Evolutionary conservation across 2,113 vertebrate species (phyloP).

Genomic region (Vicugna pacos): DNA sequence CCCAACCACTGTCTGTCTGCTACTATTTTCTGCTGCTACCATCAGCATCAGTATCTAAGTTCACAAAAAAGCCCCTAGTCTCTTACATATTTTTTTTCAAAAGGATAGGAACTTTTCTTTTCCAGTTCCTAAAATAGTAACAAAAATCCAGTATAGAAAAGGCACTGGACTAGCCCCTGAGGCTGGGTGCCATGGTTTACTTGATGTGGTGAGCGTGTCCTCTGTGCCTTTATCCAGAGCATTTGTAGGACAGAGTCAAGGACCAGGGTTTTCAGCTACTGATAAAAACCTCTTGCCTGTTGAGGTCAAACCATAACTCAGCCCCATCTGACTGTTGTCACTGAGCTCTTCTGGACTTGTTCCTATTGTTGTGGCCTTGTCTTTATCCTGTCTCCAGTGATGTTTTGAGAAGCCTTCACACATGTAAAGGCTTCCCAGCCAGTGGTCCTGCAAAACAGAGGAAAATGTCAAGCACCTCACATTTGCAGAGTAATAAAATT

Average conservation of each 20-base stretch:
- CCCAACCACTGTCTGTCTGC: not conserved
- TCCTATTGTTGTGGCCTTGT: not conserved
- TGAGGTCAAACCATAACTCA: not conserved
- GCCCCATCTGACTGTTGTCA: not conserved
- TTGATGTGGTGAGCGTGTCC: accelerated
- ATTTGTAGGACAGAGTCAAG: not conserved
- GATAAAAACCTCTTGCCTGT: not conserved
- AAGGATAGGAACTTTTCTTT: not conserved
- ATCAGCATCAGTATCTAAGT: not conserved
- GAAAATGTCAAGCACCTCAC: not conserved
- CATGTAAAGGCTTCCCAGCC: not conserved
- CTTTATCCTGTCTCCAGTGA: not conserved
- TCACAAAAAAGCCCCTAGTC: not conserved
- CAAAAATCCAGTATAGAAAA: not conserved
- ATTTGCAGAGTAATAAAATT: not conserved
- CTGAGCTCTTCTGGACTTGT: not conserved
- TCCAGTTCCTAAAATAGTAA: not conserved
- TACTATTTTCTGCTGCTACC: not conserved
- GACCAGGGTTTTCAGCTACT: not conserved
- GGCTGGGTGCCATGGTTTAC: not conserved
- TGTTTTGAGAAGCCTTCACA: not conserved
- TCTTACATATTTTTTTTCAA: not conserved
- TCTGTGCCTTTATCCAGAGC: not conserved
- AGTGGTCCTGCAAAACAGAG: not conserved
- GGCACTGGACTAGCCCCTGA: not conserved